Evolutionary conservation across 2,113 vertebrate genomes (phyloP).

Genomic region (Choloepus hoffmanni): DNA sequence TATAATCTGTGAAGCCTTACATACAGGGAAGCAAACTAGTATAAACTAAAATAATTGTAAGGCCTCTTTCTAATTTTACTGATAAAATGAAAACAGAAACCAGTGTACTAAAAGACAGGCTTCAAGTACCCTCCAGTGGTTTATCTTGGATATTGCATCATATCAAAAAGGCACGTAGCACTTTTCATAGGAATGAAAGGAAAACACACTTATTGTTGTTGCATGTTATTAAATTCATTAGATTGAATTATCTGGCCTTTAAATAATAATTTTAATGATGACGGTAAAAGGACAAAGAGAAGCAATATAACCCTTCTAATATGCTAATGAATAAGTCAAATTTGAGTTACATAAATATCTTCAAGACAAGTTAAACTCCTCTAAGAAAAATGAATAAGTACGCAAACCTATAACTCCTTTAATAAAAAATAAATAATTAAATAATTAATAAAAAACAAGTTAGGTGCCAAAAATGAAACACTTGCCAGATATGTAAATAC

Average conservation of each 20-base stretch:
- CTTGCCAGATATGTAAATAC: too few relatives aligned
- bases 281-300: background rate
- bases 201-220: background rate
- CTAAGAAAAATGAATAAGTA: too few relatives aligned
- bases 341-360: background rate
- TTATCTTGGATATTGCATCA: fast-evolving
- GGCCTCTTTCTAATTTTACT: fast-evolving
- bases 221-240: background rate
- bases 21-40: too few relatives aligned
- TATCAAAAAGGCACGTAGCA: fast-evolving
- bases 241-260: background rate
- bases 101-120: fast-evolving
- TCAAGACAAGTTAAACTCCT: too few relatives aligned
- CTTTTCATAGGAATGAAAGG: too few relatives aligned
- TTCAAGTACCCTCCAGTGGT: slow-evolving; percentile 75
- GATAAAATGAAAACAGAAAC: background rate
- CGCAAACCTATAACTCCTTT: too few relatives aligned
- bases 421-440: too few relatives aligned
- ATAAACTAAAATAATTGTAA: fast-evolving
- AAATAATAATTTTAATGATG: background rate
- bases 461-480: too few relatives aligned
- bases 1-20: too few relatives aligned
- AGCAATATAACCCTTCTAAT: background rate
- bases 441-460: too few relatives aligned
- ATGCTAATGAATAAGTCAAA: background rate